Evolutionary conservation across 2,797 vertebrate species (phyloP), one percentile per base, ranked within the genome.

Genomic region (Rhyacichthys aspro): DNA sequence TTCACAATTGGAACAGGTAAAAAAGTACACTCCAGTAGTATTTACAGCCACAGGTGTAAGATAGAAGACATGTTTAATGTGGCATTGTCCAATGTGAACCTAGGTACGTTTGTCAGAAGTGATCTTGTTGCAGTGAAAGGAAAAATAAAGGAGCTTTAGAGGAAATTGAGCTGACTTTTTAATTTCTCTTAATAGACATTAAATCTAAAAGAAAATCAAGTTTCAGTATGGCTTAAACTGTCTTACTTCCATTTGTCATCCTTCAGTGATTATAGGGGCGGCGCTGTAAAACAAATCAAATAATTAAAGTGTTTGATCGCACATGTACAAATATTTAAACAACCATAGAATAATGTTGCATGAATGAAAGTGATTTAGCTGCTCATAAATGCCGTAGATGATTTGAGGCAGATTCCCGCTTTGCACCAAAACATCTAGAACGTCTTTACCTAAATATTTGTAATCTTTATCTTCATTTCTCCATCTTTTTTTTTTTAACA

Each of bases 241-340:
- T 79, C 87, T 82, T 68, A 84, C 83, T 85, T 89, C 84, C 86
- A 84, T 83, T 81, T 88, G 84, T 81, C 73, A 85, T 67, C 78
- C 62, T 72, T 83, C 69, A 34, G 64, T 71, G 55, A 81, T 61
- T 84, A 47, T 56, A 76, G 81, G 87, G 77, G 69, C 78, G 75
- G 63, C 70, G 76, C 53, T 67, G 67, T 82, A 81, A 76, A 84
- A 63, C 83, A 70, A 84, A 76, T 83, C 72, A 78, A 55, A 74
- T 65, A 50, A 86, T 82, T 62, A 64, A 74, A 72, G 56, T 49
- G 41, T 72, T 77, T 71, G 34, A 49, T 56, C 52, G 33, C 58
- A 72, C 72, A 71, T 52, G 52, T 67, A 68, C 73, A 78, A 72
- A 69, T 63, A 67, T 76, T 59, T 37, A 60, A 77, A 70, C 53